Conservation (phyloP, 2,113 vertebrate genomes). For the Sceloporus undulatus region DNA sequence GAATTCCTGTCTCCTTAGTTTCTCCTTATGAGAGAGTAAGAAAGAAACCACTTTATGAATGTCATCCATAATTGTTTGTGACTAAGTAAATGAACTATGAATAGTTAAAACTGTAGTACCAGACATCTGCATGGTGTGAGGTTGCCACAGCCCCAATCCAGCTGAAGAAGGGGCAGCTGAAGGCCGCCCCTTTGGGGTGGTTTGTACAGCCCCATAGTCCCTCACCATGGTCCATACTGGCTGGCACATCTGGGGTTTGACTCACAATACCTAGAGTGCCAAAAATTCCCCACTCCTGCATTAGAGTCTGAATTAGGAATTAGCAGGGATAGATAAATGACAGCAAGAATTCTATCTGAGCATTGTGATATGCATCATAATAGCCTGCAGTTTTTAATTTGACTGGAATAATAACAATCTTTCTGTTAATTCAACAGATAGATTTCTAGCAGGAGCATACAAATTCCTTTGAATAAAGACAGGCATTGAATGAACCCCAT, state of each 20-base stretch:
- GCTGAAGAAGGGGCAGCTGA: too few relatives aligned
- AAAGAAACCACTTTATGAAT: neutral
- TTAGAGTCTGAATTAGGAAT: neutral
- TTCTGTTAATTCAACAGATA: slow-evolving; percentile 29
- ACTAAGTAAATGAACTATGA: neutral
- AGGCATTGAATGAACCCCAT: slow-evolving; percentile 25
- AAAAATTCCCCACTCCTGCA: neutral
- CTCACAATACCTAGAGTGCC: neutral
- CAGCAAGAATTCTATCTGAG: neutral
- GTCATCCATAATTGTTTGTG: neutral
- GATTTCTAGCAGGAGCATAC: slow-evolving; percentile 3
- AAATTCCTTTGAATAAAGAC: slow-evolving; percentile 25
- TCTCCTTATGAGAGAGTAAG: neutral
- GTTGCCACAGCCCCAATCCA: too few relatives aligned
- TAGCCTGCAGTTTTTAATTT: slow-evolving; percentile 13
- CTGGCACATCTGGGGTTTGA: too few relatives aligned
- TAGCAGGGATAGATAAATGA: neutral
- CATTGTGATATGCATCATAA: neutral
- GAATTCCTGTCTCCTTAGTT: neutral
- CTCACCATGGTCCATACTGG: too few relatives aligned
- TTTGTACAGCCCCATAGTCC: too few relatives aligned
- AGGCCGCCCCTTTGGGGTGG: too few relatives aligned
- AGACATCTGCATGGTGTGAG: too few relatives aligned
- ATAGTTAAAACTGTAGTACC: too few relatives aligned
- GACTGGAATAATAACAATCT: neutral